Percentiles rank a stretch among this genome's conserved stretches.
These are phyloP conservation scores for Microctonus brassicae DNA, from an alignment of 2,888 invertebrate species.

Conservation along the genomic window DNA sequence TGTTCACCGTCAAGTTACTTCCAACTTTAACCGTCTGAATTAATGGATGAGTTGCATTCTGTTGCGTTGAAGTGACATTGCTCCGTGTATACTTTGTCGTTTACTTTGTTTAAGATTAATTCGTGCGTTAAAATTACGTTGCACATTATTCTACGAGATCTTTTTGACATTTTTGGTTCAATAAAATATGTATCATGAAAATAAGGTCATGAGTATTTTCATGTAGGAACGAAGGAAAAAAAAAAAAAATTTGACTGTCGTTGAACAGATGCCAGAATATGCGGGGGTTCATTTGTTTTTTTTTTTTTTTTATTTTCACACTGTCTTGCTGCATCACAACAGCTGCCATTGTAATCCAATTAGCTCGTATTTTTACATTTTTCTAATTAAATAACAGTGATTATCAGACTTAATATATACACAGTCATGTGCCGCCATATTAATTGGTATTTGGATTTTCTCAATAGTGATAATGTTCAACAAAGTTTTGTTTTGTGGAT, in stretches of 20 bases:
- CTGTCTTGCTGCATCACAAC: no score
- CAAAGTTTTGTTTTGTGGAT: constrained; percentile 50
- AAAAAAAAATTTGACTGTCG: not conserved
- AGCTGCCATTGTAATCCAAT: no score
- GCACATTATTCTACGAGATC: not conserved
- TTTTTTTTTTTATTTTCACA: constrained; percentile 21
- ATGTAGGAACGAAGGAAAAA: not conserved
- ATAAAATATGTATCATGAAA: not conserved
- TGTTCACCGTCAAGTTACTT: constrained; percentile 42
- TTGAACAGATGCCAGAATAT: not conserved
- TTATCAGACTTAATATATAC: not conserved
- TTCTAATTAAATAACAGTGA: no score
- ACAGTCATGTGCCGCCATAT: constrained; percentile 32
- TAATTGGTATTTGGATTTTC: constrained; percentile 35
- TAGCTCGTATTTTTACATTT: no score
- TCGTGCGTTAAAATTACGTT: constrained; percentile 9
- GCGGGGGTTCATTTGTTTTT: constrained; percentile 44
- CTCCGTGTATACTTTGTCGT: constrained; percentile 15
- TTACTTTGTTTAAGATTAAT: constrained; percentile 20
- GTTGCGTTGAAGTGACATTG: constrained; percentile 34
- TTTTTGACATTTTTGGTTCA: not conserved
- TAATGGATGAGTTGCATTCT: constrained; percentile 54
- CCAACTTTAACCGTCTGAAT: constrained; percentile 51
- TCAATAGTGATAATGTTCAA: constrained; percentile 42
- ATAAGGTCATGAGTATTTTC: not conserved